Percentiles rank a stretch among this genome's conserved stretches.
Evolutionary conservation across 2,888 invertebrate genomes (phyloP).

Genomic region (Lysandra coridon): DNA sequence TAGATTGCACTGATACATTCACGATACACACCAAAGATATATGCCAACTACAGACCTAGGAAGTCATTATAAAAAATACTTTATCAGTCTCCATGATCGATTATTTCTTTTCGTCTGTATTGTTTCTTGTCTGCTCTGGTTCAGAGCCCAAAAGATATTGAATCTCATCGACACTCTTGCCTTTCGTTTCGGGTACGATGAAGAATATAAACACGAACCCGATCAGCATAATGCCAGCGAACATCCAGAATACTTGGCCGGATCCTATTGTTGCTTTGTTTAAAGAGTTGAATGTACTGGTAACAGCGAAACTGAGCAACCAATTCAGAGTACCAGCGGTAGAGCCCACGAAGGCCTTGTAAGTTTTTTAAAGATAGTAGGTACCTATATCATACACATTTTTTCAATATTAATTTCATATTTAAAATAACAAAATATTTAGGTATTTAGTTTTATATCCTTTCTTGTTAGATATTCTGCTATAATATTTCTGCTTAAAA

Average conservation of each 20-base stretch:
- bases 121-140: constrained; percentile 48
- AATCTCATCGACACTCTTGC: constrained; percentile 85
- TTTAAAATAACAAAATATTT: too few relatives aligned
- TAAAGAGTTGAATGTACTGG: constrained; percentile 84
- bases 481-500: background rate
- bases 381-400: too few relatives aligned
- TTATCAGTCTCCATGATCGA: constrained; percentile 56
- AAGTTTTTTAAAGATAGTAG: too few relatives aligned
- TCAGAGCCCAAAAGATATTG: constrained; percentile 73
- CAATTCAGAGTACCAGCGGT: constrained; percentile 91
- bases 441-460: too few relatives aligned
- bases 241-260: constrained; percentile 87
- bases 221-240: constrained; percentile 83
- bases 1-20: constrained; percentile 49
- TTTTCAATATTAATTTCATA: too few relatives aligned
- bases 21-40: constrained; percentile 47
- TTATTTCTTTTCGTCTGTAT: constrained; percentile 61
- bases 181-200: constrained; percentile 85
- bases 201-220: constrained; percentile 85
- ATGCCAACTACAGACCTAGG: constrained; percentile 42
- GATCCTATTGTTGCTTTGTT: constrained; percentile 73
- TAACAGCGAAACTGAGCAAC: constrained; percentile 89
- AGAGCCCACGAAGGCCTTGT: constrained; percentile 86
- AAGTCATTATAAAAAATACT: constrained; percentile 53
- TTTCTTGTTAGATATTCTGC: too few relatives aligned